phyloP scores from a whole-genome alignment of 2,797 vertebrate genomes.

The Heterohyrax brucei region DNA sequence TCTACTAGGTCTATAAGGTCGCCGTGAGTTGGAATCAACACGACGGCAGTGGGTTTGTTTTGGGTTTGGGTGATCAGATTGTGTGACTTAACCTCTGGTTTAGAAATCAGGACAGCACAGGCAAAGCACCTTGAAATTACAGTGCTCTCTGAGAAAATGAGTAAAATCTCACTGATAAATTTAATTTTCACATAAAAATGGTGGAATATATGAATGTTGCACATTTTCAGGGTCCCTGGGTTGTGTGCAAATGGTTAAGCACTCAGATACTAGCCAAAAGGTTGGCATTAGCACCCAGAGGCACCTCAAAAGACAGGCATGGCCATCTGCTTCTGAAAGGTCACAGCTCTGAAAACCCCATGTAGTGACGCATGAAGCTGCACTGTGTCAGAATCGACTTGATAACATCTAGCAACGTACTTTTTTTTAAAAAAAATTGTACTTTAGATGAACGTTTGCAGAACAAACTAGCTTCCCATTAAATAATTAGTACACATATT shows the following conservation, averaged over 20 bases:
- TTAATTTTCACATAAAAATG: not conserved
- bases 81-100: not conserved
- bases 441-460: too few species aligned
- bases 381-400: not conserved
- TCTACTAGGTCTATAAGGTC: too few species aligned
- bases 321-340: not conserved
- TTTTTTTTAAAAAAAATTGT: not conserved
- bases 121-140: not conserved
- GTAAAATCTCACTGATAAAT: constrained; percentile 46
- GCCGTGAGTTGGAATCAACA: too few species aligned
- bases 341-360: too few species aligned
- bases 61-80: not conserved
- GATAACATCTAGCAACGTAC: not conserved
- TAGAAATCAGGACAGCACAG: not conserved
- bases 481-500: too few species aligned
- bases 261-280: not conserved
- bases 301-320: not conserved
- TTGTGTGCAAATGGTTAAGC: not conserved
- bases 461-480: too few species aligned
- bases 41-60: too few species aligned
- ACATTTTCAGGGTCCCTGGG: not conserved
- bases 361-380: not conserved
- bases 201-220: not conserved
- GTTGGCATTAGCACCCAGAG: not conserved
- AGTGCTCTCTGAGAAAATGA: not conserved